Base-by-base conservation (phyloP, 1,140 invertebrate species). In the Aphaenogaster floridana region DNA sequence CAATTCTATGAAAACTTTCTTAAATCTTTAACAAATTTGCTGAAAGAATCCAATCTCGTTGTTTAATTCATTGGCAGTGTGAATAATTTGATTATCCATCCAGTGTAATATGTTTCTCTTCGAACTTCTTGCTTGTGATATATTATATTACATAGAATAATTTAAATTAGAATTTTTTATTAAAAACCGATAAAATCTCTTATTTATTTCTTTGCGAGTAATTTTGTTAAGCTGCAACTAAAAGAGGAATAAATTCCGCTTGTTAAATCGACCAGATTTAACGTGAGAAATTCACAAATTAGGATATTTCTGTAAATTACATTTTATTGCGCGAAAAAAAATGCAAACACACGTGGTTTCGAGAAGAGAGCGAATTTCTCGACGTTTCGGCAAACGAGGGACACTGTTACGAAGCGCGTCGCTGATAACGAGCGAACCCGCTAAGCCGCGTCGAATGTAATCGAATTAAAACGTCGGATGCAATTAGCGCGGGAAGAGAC, bases 401-500 rank as follows among this genome's bases (percentile, higher is more conserved):
- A 34, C 52, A 15, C 17, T n/a, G 54, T 17, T 48, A 21, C 15
- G 63, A 2, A 42, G 6, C 71, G 36, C 39, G 71, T 59, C 57
- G 11, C 17, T 36, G 7, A 42, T 78, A 84, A 89, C 71, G 88
- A 79, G 71, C n/a, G 66, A 66, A 54, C 45, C 59, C 72, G 57
- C 81, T 74, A 64, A 50, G 72, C 59, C 57, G 34, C 48, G 34
- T 45, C 42, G 50, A 77, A 42, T 79, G 34, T 78, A 86, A 89
- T 86, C 87, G 87, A 89, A 88, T 89, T 86, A 86, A 89, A 89
- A 57, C 61, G 59, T 86, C 66, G 66, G 15, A 39, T 69, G 74
- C 76, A 89, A 88, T 89, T 86, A 88, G 59, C 68, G 68, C 15
- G 17, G 36, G 42, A 71, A 86, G 84, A 77, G 59, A 68, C 45